Percentiles rank a stretch among this genome's conserved stretches.
Evolutionary conservation across 2,113 vertebrate species (phyloP).

Genomic region (Puntigrus tetrazona): DNA sequence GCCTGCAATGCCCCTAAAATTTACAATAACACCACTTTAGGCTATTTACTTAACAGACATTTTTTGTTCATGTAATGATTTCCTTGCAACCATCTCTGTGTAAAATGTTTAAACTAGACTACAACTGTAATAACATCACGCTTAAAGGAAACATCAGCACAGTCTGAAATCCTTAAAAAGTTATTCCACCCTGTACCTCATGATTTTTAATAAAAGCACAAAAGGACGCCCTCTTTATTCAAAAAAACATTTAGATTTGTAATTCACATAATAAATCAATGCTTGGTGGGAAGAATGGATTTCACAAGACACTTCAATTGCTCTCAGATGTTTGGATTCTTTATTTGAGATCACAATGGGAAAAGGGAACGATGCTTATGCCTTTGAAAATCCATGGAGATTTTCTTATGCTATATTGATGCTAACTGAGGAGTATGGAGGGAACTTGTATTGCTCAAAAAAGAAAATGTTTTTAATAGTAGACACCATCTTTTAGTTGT

Average conservation of each 20-base stretch:
- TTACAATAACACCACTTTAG: not conserved
- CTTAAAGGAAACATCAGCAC: constrained; percentile 2
- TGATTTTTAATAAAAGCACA: constrained; percentile 74
- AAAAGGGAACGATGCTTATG: constrained; percentile 72
- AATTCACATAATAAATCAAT: constrained; percentile 65
- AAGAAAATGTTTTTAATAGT: constrained; percentile 5
- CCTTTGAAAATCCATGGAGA: constrained; percentile 71
- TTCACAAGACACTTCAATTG: constrained; percentile 74
- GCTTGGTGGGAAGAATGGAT: constrained; percentile 68
- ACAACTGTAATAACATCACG: constrained; percentile 12
- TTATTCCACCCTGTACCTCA: constrained; percentile 64
- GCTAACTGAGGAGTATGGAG: constrained; percentile 63
- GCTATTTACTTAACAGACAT: not conserved
- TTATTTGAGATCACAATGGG: constrained; percentile 73
- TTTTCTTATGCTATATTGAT: constrained; percentile 75
- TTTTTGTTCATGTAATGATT: not conserved
- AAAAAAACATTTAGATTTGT: constrained; percentile 76
- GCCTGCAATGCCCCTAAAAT: not conserved
- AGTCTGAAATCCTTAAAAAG: constrained; percentile 65
- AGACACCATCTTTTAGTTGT: not conserved
- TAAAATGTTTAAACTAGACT: constrained; percentile 15
- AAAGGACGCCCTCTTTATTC: constrained; percentile 71
- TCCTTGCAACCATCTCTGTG: not conserved
- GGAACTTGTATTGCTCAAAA: constrained; percentile 41
- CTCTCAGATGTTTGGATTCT: constrained; percentile 75